Evolutionary conservation across 2,113 vertebrate species (phyloP).

Genomic region (Limnothrissa miodon): DNA sequence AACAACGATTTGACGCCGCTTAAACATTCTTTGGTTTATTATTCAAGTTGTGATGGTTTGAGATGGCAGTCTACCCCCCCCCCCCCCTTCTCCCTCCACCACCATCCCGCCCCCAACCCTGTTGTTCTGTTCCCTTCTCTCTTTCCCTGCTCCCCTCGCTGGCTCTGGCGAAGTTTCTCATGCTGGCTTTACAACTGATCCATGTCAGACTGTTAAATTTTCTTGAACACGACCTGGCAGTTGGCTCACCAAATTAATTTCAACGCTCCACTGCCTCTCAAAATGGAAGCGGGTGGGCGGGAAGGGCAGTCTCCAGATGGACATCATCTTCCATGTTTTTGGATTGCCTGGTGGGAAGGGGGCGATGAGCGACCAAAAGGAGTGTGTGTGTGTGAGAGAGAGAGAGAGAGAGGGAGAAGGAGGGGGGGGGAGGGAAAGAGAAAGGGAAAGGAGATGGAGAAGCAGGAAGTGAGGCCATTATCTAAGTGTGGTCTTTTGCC

Average conservation of each 20-base stretch:
- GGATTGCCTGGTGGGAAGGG: conserved; percentile 50
- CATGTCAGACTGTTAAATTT: conserved; percentile 6
- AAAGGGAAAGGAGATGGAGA: conserved; percentile 23
- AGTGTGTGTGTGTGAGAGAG: neutral
- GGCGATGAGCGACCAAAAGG: neutral
- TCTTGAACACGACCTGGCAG: conserved; percentile 35
- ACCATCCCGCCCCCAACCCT: neutral
- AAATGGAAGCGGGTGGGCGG: conserved; percentile 33
- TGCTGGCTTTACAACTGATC: conserved; percentile 5
- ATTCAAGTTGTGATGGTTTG: conserved; percentile 4
- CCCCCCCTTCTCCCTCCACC: neutral
- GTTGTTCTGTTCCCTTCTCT: neutral
- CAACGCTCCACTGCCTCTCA: conserved; percentile 34
- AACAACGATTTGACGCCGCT: conserved; percentile 2
- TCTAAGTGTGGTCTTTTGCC: conserved; percentile 41
- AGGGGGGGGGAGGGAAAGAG: neutral
- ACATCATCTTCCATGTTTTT: conserved; percentile 48
- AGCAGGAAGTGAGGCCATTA: conserved; percentile 62
- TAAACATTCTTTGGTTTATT: conserved; percentile 8
- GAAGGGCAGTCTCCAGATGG: conserved; percentile 50
- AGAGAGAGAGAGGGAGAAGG: neutral
- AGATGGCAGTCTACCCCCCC: neutral
- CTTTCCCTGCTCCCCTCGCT: neutral
- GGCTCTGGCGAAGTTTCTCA: conserved; percentile 28
- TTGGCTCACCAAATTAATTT: conserved; percentile 36